These are phyloP conservation scores for Hippocampus abdominalis DNA, from an alignment of 2,113 vertebrate genomes.

Conservation along the genomic window DNA sequence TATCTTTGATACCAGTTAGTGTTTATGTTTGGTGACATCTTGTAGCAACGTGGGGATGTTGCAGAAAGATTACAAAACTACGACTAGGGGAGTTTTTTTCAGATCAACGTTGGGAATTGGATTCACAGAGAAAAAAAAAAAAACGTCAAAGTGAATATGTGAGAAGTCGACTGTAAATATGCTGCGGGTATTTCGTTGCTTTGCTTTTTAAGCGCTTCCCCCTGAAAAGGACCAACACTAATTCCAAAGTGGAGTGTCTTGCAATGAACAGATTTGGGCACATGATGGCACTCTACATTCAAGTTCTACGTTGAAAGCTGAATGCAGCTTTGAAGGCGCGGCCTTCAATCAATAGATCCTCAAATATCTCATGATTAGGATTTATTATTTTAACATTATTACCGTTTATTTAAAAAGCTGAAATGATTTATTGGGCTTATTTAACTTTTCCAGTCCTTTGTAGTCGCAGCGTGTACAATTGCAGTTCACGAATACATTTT, in stretches of 20 bases:
- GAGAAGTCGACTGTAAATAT: too few relatives aligned
- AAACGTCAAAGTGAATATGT: too few relatives aligned
- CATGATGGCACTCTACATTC: slow-evolving; percentile 61
- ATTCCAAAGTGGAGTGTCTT: slow-evolving; percentile 6
- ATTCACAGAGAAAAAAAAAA: too few relatives aligned
- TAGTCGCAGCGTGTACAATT: not conserved
- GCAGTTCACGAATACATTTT: not conserved
- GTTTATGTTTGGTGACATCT: too few relatives aligned
- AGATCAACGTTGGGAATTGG: too few relatives aligned
- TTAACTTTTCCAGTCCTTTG: not conserved
- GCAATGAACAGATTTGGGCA: slow-evolving; percentile 46
- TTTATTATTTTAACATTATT: not conserved
- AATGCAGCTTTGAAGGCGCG: not conserved
- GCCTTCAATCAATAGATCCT: too few relatives aligned
- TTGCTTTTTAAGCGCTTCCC: too few relatives aligned
- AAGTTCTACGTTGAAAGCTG: slow-evolving; percentile 27
- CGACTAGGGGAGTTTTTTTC: too few relatives aligned
- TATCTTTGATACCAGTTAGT: too few relatives aligned
- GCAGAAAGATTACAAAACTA: too few relatives aligned
- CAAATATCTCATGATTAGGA: not conserved
- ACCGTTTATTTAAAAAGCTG: not conserved
- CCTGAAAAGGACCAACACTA: not conserved
- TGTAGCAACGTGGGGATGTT: too few relatives aligned
- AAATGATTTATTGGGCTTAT: not conserved
- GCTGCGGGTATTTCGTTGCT: too few relatives aligned